A percentile compares a stretch with the other conserved stretches of the same genome.
Evolutionary conservation across 2,888 invertebrate genomes (phyloP).

Genomic region (Metalampra italica): DNA sequence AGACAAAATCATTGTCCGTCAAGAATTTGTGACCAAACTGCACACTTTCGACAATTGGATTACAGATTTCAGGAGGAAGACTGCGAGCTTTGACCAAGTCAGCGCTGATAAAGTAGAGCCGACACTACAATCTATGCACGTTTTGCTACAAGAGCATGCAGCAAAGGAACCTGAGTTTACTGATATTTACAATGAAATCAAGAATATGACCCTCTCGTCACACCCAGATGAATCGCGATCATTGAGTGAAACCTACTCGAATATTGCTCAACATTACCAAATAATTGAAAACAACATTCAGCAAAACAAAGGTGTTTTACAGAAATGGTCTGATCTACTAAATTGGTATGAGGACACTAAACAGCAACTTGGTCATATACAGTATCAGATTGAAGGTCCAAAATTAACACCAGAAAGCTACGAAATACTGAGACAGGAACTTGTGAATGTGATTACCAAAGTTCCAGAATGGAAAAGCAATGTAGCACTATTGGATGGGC

Average conservation of each 20-base stretch:
- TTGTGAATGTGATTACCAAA: conserved; percentile 82
- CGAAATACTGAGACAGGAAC: conserved; percentile 82
- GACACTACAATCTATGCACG: conserved; percentile 87
- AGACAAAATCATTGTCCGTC: conserved; percentile 88
- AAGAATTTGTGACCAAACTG: conserved; percentile 90
- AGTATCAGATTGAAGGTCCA: conserved; percentile 87
- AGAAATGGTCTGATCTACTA: conserved; percentile 90
- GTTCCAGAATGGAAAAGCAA: conserved; percentile 84
- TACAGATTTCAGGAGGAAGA: conserved; percentile 83
- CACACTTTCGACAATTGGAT: conserved; percentile 90
- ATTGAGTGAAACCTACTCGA: conserved; percentile 86
- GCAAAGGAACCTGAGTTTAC: conserved; percentile 89
- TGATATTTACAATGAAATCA: conserved; percentile 89
- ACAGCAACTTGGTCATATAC: conserved; percentile 87
- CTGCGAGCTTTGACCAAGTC: conserved; percentile 88
- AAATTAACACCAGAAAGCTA: conserved; percentile 85
- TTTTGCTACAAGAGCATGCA: conserved; percentile 89
- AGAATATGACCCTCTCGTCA: conserved; percentile 83
- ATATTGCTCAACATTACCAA: conserved; percentile 87
- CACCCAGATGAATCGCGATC: conserved; percentile 86
- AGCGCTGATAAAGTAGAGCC: conserved; percentile 89
- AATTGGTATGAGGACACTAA: conserved; percentile 89
- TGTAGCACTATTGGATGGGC: conserved; percentile 83
- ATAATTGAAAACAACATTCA: conserved; percentile 85
- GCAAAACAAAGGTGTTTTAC: conserved; percentile 85